Evolutionary conservation across 2,113 vertebrate genomes (phyloP), one percentile per base, ranked within the genome.

Genomic region (Arothron firmamentum): DNA sequence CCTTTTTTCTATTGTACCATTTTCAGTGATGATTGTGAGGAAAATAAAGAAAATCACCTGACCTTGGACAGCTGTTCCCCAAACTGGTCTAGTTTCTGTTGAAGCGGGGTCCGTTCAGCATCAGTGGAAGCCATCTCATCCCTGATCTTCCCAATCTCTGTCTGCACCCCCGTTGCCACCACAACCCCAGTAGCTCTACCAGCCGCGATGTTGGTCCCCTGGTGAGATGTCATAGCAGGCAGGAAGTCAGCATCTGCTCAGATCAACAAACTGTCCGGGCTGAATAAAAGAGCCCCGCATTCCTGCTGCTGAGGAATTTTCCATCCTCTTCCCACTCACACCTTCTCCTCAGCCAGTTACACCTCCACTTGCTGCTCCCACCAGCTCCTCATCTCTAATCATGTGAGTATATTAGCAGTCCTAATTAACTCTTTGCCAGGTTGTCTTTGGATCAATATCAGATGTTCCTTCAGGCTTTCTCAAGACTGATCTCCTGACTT

Each of bases 61-160:
- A 34, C 91, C 88, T 91, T 92, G 14, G 91, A 92, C 64, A 92
- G 86, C 66, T 92, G 91, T 28, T 92, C 89, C 59, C 91, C 91
- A 76, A 92, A 92, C 82, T 92, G 83, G 82, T 92, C 91, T 12
- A 92, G 84, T 72, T 92, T 92, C 79, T 92, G 87, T 47, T 92
- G 91, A 1, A 92, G 74, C 0, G 91, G 91, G 1, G 91, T 92
- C 31, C 91, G 78, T 50, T 92, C 91, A 2, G 91, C 87, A 9
- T 91, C 91, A 0, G 91, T 92, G 25, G 90, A 74, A 1, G 88
- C 91, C 91, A 92, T 92, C 80, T 92, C 89, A 25, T 92, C 91
- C 23, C 91, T 79, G 59, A 92, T 92, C 78, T 91, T 92, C 6
- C 91, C 91, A 1, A 92, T 92, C 75, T 92, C 91, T 1, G 91